Percentiles rank a stretch among this genome's conserved stretches.
Conservation (phyloP, 2,797 vertebrate genomes). For the Enteromius thamalakanensis region DNA sequence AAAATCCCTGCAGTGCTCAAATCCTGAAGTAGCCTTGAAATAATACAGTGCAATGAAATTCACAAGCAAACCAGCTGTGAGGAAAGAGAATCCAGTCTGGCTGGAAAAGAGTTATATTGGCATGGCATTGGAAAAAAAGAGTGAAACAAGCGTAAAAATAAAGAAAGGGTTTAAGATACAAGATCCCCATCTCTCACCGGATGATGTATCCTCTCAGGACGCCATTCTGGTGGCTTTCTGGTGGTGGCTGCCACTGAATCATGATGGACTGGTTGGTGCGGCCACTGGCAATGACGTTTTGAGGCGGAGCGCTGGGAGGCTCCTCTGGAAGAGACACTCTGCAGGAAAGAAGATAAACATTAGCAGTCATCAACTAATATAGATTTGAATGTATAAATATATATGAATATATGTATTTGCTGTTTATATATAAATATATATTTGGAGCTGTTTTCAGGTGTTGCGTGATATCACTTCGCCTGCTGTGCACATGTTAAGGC, state of each 20-base stretch:
- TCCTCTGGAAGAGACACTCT: slow-evolving; percentile 95
- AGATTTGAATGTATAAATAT: too few species aligned
- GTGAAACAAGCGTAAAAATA: slow-evolving; percentile 1
- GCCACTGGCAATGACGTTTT: slow-evolving; percentile 94
- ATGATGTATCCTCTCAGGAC: slow-evolving; percentile 90
- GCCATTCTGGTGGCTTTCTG: slow-evolving; percentile 94
- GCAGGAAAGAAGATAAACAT: slow-evolving; percentile 5
- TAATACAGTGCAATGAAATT: slow-evolving; percentile 27
- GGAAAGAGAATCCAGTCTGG: not conserved
- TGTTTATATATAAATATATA: too few species aligned
- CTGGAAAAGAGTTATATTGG: not conserved
- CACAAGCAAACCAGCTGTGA: slow-evolving; percentile 10
- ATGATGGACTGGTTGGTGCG: slow-evolving; percentile 98
- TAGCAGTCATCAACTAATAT: not conserved
- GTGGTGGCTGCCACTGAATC: slow-evolving; percentile 97
- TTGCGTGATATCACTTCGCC: too few species aligned
- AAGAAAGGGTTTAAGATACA: not conserved
- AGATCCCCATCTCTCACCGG: slow-evolving; percentile 75
- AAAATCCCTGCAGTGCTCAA: not conserved
- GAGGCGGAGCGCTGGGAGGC: slow-evolving; percentile 90
- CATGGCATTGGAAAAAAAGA: not conserved
- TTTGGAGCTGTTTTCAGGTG: too few species aligned
- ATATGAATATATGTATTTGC: too few species aligned
- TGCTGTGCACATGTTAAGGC: too few species aligned
- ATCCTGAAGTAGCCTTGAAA: slow-evolving; percentile 23